Percentiles rank a stretch among this genome's conserved stretches.
Evolutionary conservation across 2,113 vertebrate species (phyloP).

Genomic region (Ammospiza nelsoni): DNA sequence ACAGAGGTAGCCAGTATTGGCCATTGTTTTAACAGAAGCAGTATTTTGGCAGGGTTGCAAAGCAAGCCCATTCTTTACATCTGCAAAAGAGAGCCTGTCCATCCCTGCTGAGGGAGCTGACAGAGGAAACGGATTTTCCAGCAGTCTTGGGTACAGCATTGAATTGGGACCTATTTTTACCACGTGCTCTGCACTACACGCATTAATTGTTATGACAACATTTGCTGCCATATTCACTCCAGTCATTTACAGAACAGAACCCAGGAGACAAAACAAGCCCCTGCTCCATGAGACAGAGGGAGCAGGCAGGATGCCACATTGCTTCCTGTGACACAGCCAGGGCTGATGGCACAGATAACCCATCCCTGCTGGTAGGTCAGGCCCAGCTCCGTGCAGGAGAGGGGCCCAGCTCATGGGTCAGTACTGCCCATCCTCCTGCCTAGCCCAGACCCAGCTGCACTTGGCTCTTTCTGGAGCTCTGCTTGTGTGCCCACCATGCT

Average conservation of each 20-base stretch:
- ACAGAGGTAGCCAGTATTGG: background rate
- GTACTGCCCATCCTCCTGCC: background rate
- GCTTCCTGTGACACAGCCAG: slow-evolving; percentile 4
- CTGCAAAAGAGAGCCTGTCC: background rate
- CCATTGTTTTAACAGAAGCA: background rate
- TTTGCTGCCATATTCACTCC: slow-evolving; percentile 8
- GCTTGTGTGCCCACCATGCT: rapidly evolving
- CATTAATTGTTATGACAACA: background rate
- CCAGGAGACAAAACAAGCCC: slow-evolving; percentile 30
- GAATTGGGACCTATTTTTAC: background rate
- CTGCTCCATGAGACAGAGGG: background rate
- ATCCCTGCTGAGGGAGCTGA: background rate
- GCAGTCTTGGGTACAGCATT: background rate
- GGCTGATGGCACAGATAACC: background rate
- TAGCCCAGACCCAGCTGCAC: rapidly evolving
- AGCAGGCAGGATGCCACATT: slow-evolving; percentile 27
- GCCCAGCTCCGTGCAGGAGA: rapidly evolving
- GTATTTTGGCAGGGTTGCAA: slow-evolving; percentile 15
- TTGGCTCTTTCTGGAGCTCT: background rate
- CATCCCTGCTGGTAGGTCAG: background rate
- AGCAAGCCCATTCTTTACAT: background rate
- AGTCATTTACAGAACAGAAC: background rate
- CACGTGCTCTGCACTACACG: rapidly evolving
- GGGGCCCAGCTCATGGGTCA: background rate
- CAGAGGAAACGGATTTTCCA: slow-evolving; percentile 13